Conservation (phyloP, 2,888 invertebrate species). For the Trachelus stipa region DNA sequence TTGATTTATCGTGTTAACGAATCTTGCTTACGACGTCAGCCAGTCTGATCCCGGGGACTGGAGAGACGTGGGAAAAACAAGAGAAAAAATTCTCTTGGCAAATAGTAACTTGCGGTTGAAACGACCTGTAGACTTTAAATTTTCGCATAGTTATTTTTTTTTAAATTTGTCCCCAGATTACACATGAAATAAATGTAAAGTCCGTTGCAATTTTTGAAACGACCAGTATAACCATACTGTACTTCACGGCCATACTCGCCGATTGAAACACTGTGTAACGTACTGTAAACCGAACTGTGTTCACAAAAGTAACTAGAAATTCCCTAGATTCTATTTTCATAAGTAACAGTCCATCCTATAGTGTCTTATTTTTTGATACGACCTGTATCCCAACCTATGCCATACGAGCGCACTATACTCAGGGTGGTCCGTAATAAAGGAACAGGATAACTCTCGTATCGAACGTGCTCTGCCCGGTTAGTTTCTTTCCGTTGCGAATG, state of each 20-base stretch:
- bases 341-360: not conserved
- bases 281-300: not conserved
- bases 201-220: not conserved
- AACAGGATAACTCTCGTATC: not conserved
- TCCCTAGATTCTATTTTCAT: not conserved
- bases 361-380: not conserved
- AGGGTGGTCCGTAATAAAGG: constrained; percentile 6
- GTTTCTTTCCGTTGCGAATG: constrained; percentile 4
- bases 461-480: constrained; percentile 4
- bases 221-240: not conserved
- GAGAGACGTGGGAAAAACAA: not conserved
- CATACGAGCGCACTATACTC: not conserved
- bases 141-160: not conserved
- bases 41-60: not conserved
- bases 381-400: not conserved
- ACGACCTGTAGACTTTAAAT: not conserved
- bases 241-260: not conserved
- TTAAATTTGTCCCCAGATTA: not conserved
- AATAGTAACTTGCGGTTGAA: not conserved
- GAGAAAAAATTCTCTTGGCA: not conserved
- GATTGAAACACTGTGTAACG: not conserved
- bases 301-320: not conserved
- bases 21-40: not conserved
- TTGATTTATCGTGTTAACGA: not conserved
- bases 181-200: not conserved